These are phyloP conservation scores for Ondatra zibethicus DNA, from an alignment of 2,113 vertebrate genomes.

Conservation along the genomic window DNA sequence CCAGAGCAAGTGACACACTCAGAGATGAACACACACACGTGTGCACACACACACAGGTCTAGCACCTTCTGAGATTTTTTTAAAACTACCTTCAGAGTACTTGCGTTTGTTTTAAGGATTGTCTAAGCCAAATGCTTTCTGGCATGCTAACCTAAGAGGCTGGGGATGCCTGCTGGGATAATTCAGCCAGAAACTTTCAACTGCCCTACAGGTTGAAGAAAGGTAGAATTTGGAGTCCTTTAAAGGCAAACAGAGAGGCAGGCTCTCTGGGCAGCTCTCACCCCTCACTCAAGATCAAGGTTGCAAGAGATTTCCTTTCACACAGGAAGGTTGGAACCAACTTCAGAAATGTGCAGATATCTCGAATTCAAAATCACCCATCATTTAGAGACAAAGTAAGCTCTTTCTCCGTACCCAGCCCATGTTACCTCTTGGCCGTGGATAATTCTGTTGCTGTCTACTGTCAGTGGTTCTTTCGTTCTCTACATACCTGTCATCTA, in stretches of 20 bases:
- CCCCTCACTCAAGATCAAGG: neutral
- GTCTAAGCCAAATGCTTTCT: constrained; percentile 53
- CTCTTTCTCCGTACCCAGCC: neutral
- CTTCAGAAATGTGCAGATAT: neutral
- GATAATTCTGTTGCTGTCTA: neutral
- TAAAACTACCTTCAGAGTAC: constrained; percentile 38
- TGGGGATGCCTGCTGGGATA: constrained; percentile 28
- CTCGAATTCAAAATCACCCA: neutral
- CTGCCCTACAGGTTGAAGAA: constrained; percentile 11
- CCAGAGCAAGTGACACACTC: neutral
- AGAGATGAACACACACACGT: neutral
- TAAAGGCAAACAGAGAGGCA: neutral
- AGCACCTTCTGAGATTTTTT: constrained; percentile 21
- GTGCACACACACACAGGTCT: neutral
- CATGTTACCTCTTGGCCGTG: neutral
- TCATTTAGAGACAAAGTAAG: constrained; percentile 17
- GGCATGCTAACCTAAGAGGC: constrained; percentile 50
- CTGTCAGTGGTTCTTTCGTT: neutral
- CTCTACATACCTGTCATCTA: constrained; percentile 20
- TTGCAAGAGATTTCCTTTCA: constrained; percentile 32
- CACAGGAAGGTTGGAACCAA: neutral
- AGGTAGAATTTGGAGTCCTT: constrained; percentile 17
- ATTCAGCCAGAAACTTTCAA: constrained; percentile 45
- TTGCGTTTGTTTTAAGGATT: constrained; percentile 32
- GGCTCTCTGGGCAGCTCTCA: neutral